Evolutionary conservation across 2,113 vertebrate species (phyloP), one percentile per base, ranked within the genome.

Genomic region (Nymphicus hollandicus): DNA sequence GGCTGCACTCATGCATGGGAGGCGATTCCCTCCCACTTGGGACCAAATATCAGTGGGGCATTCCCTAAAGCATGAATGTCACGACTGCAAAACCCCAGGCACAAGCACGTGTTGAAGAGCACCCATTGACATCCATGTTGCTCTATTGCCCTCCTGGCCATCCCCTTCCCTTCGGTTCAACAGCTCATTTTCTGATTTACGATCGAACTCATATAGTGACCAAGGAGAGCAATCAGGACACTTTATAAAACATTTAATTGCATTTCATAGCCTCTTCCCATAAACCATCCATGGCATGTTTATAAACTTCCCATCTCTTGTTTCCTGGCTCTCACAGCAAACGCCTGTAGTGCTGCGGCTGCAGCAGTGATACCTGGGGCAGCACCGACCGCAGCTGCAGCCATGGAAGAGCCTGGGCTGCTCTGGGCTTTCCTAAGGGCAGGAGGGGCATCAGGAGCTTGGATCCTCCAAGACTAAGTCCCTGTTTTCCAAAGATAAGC

Each of bases 51-150:
- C 29, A 15, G 13, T 11, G 50, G 13, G n/a, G 14, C 2, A 2
- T 46, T 47, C 23, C 52, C 44, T 61, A 66, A 41, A 47, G 39
- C 35, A 10, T 0, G 7, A 12, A 8, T 3, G 8, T 19, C 43
- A 7, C 1, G 2, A 2, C 33, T 33, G 69, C 33, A 64, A 18
- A 24, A 35, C 18, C 24, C 35, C 1, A 2, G 79, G 43, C 23
- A n/a, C 25, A 16, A 9, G 20, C 6, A 5, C 19, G 35, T 6
- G 41, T 82, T 50, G 47, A 29, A 13, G 15, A 10, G 53, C 16
- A 7, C 28, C 27, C 29, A 1, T n/a, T 7, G 2, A 5, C 1
- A 6, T 3, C 53, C 41, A 0, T 2, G 19, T 18, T 1, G 9
- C 33, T 2, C 17, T 6, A 2, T 18, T 35, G 41, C 35, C 60